These are phyloP conservation scores for Lamprologus lemairii DNA, from an alignment of 2,113 vertebrate species.

Conservation along the genomic window DNA sequence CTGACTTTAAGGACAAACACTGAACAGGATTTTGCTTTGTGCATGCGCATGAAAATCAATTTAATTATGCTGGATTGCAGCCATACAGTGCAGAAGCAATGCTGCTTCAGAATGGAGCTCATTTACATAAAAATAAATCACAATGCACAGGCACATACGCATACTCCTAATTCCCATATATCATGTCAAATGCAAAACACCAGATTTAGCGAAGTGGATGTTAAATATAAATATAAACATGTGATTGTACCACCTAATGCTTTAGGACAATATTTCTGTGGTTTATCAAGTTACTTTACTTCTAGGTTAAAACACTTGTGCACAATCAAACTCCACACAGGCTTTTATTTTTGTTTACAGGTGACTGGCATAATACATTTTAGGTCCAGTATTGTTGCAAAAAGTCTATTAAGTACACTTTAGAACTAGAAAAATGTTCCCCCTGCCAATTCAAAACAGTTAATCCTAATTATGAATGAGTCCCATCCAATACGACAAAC, in stretches of 20 bases:
- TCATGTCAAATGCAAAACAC: neutral
- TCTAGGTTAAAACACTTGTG: neutral
- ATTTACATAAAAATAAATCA: neutral
- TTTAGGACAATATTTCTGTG: neutral
- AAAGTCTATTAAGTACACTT: neutral
- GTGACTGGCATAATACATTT: neutral
- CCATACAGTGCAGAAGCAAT: neutral
- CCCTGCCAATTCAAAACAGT: neutral
- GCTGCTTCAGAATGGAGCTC: neutral
- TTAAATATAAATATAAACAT: neutral
- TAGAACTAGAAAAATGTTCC: neutral
- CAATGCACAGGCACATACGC: neutral
- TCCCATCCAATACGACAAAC: neutral
- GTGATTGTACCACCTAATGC: neutral
- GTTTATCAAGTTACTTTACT: neutral
- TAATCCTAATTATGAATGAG: neutral
- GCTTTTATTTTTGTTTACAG: neutral
- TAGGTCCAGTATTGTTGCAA: neutral
- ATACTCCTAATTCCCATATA: neutral
- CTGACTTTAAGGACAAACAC: neutral
- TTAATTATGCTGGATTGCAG: neutral
- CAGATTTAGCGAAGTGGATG: neutral
- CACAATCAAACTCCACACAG: neutral
- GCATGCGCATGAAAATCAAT: neutral
- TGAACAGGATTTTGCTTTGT: neutral